Evolutionary conservation across 2,113 vertebrate species (phyloP).

Genomic region (Hirundichthys speculiger): DNA sequence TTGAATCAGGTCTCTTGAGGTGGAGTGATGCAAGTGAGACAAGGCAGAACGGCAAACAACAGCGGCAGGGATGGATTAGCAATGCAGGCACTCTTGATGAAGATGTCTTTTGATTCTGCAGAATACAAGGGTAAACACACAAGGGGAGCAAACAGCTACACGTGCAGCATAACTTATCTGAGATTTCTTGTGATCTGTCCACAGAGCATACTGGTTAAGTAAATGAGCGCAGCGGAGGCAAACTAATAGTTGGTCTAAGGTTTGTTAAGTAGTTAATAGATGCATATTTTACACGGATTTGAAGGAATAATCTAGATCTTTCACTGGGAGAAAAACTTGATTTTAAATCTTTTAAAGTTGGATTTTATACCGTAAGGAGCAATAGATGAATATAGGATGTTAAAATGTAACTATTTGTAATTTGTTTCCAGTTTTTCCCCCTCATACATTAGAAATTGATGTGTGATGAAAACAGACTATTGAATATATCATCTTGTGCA

Average conservation of each 20-base stretch:
- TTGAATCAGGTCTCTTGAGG: conserved; percentile 34
- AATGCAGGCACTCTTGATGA: conserved; percentile 51
- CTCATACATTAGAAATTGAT: not conserved
- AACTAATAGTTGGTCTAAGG: not conserved
- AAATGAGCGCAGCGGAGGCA: conserved; percentile 5
- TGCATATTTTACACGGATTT: not conserved
- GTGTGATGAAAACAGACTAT: not conserved
- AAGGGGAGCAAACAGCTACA: conserved; percentile 43
- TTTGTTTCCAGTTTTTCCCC: too few relatives aligned
- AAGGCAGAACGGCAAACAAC: conserved; percentile 47
- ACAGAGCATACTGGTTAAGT: not conserved
- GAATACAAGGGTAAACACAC: conserved; percentile 49
- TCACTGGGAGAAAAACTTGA: too few relatives aligned
- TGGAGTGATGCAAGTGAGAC: conserved; percentile 37
- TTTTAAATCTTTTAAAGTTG: too few relatives aligned
- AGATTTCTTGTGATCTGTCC: conserved; percentile 31
- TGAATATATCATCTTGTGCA: too few relatives aligned
- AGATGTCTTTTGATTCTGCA: conserved; percentile 40
- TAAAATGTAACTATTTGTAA: too few relatives aligned
- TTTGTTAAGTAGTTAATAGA: not conserved
- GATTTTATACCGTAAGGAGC: too few relatives aligned
- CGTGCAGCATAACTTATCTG: conserved; percentile 34
- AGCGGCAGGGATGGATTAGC: conserved; percentile 57
- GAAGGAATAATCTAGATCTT: too few relatives aligned
- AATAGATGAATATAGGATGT: too few relatives aligned